Evolutionary conservation across 2,113 vertebrate species (phyloP).

Genomic region (Haemorhous mexicanus): DNA sequence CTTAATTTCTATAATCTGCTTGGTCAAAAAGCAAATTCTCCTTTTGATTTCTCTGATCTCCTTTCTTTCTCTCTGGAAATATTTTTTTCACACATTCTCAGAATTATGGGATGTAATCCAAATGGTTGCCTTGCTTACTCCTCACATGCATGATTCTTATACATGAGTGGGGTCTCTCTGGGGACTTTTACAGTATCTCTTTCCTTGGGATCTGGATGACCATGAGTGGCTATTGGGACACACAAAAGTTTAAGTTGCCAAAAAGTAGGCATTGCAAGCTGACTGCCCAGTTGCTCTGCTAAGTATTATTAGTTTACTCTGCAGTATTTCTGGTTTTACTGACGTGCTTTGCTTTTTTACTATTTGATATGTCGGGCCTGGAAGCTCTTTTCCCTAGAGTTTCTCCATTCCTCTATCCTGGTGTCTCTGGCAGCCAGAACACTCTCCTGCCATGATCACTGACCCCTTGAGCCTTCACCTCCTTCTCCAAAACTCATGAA

Average conservation of each 20-base stretch:
- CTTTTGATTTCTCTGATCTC: neutral
- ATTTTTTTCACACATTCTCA: neutral
- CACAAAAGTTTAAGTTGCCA: neutral
- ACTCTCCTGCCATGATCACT: rapidly evolving
- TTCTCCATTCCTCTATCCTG: neutral
- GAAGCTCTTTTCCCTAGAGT: neutral
- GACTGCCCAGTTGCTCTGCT: neutral
- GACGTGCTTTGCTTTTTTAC: rapidly evolving
- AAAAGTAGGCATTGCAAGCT: neutral
- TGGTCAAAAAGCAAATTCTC: neutral
- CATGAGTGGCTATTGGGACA: neutral
- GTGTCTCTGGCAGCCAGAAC: neutral
- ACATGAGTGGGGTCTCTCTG: neutral
- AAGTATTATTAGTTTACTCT: neutral
- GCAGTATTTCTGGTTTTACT: neutral
- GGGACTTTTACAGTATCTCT: neutral
- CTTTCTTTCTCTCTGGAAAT: neutral
- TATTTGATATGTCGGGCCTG: neutral
- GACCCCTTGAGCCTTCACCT: neutral
- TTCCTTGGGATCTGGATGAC: neutral
- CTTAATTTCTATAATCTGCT: neutral
- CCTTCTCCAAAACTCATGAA: neutral
- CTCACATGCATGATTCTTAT: neutral
- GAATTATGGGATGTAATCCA: neutral
- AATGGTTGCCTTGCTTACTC: neutral